These are phyloP conservation scores for Ceryle rudis DNA, from an alignment of 2,797 vertebrate genomes.

Conservation along the genomic window DNA sequence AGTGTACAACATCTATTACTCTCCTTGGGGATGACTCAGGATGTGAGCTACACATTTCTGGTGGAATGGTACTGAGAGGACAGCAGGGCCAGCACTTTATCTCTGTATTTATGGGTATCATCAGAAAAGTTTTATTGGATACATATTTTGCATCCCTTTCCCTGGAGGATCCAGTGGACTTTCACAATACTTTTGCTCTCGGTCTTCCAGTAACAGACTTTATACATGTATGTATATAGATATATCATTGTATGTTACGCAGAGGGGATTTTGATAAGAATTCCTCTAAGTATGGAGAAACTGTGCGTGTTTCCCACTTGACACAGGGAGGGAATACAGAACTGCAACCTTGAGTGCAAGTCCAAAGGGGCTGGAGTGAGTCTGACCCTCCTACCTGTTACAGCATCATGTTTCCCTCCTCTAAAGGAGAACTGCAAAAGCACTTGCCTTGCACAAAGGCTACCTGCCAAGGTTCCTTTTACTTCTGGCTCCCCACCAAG, in stretches of 20 bases:
- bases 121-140: constrained; percentile 55
- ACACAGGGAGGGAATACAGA: not conserved
- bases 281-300: not conserved
- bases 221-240: not conserved
- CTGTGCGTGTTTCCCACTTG: not conserved
- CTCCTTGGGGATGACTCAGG: constrained; percentile 47
- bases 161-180: constrained; percentile 14
- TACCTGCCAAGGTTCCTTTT: not conserved
- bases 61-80: constrained; percentile 13
- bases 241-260: not conserved
- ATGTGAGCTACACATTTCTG: constrained; percentile 11
- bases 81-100: constrained; percentile 27
- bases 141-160: constrained; percentile 43
- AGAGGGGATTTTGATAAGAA: not conserved
- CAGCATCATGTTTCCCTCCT: not conserved
- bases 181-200: not conserved
- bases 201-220: not conserved
- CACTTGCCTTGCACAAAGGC: not conserved
- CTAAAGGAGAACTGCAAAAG: not conserved
- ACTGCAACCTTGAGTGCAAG: not conserved
- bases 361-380: not conserved
- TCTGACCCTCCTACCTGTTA: not conserved
- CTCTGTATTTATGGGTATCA: constrained; percentile 47
- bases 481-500: not conserved
- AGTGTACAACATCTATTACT: constrained; percentile 58